Base-by-base conservation (phyloP, 2,888 invertebrate species). In the Raillietiella orientalis region DNA sequence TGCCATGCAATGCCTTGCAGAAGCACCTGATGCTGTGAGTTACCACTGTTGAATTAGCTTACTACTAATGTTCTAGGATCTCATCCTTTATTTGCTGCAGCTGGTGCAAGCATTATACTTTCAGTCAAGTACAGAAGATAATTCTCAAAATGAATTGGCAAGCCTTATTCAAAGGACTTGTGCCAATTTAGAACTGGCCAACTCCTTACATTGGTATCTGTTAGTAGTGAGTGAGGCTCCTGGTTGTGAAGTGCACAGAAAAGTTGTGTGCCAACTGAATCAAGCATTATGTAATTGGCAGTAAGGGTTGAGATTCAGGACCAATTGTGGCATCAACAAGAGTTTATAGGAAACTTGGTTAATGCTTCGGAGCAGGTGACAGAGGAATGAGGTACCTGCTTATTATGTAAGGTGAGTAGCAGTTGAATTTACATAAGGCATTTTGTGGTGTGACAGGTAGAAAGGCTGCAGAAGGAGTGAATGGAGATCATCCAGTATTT, bases 161-260 rank as follows among this genome's bases (percentile, higher is more conserved):
- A 90, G 90, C 53, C 58, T 93, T 9, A 79, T 93, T 34, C 58
- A 61, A 26, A 58, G 87, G 28, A 82, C 90, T 1, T 71, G 75
- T 45, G 60, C 62, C 39, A 84, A 90, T 55, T 61, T 69, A 25
- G 66, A 62, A 10, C 52, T 96, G 23, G 84, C 84, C 24, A 93
- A 90, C 54, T 93, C 87, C 47, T 66, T 99, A 36, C 93, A 77
- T 51, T 96, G 96, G 96, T 56, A 37, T 52, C 53, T 84, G 34
- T 58, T 70, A 30, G 74, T 87, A 32, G 93, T 93, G 50, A 77
- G 82, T 44, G 84, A 84, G 47, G 77, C n/a, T n/a, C n/a, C n/a
- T 26, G 29, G 23, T 16, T 8, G 17, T 21, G 10, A 14, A 10
- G n/a, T 15, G 11, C 6, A n/a, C 11, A 10, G n/a, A 22, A 22